phyloP scores from a whole-genome alignment of 2,797 vertebrate species.

The Trachops cirrhosus region DNA sequence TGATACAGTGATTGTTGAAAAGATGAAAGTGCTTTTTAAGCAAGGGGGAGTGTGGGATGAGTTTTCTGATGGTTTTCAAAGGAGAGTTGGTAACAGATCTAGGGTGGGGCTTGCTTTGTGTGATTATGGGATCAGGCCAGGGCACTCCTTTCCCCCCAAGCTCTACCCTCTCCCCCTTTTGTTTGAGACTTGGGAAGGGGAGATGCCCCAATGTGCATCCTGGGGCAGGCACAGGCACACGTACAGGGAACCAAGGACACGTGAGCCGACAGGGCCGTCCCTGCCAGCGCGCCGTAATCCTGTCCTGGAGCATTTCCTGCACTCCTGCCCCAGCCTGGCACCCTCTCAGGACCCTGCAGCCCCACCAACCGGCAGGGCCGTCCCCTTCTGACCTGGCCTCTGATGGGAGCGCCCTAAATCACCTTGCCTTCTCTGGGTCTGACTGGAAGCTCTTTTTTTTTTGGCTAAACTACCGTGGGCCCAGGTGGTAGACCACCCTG shows the following conservation, averaged over 20 bases:
- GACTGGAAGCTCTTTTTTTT: neutral
- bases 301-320: conserved; percentile 72
- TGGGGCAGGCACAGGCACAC: conserved; percentile 60
- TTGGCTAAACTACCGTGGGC: neutral
- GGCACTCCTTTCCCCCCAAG: conserved; percentile 16
- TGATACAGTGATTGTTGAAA: neutral
- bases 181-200: neutral
- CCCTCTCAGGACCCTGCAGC: neutral
- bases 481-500: neutral
- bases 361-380: neutral
- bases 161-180: conserved; percentile 10
- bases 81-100: conserved; percentile 23
- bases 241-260: neutral
- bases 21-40: conserved; percentile 15
- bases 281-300: conserved; percentile 66
- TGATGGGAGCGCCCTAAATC: neutral
- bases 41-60: neutral
- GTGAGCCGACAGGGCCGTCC: neutral
- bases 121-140: conserved; percentile 44
- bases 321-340: conserved; percentile 22
- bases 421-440: neutral
- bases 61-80: conserved; percentile 47
- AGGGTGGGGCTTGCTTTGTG: conserved; percentile 50
- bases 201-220: neutral
- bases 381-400: neutral